A percentile compares a stretch with the other conserved stretches of the same genome.
These are phyloP conservation scores for Liposcelis brunnea DNA, from an alignment of 2,888 invertebrate genomes.

Conservation along the genomic window DNA sequence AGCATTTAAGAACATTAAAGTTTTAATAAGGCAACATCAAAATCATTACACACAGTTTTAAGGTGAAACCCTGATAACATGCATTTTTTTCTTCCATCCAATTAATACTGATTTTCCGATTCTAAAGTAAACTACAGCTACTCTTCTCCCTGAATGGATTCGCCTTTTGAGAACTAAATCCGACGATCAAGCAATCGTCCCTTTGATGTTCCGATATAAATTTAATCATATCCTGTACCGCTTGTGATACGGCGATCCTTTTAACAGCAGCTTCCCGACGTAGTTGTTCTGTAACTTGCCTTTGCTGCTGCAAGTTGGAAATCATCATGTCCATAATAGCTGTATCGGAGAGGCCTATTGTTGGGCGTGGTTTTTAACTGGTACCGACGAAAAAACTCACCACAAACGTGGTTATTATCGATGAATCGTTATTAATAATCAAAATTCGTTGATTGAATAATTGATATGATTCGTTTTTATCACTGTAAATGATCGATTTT, in stretches of 20 bases:
- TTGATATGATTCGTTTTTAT: no score
- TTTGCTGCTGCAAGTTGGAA: slow-evolving; percentile 85
- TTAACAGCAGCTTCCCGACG: slow-evolving; percentile 78
- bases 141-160: slow-evolving; percentile 93
- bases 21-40: slow-evolving; percentile 8
- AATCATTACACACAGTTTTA: no score
- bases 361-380: slow-evolving; percentile 24
- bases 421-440: not conserved
- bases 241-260: slow-evolving; percentile 67
- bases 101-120: no score
- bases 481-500: no score
- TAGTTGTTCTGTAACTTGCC: slow-evolving; percentile 82
- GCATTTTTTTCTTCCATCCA: no score
- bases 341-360: slow-evolving; percentile 76
- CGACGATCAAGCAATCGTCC: slow-evolving; percentile 82
- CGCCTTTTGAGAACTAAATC: slow-evolving; percentile 84
- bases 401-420: not conserved
- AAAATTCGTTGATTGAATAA: not conserved
- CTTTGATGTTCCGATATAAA: slow-evolving; percentile 80
- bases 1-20: not conserved
- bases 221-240: slow-evolving; percentile 83
- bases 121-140: slow-evolving; percentile 64
- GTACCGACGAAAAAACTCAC: not conserved
- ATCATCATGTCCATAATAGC: slow-evolving; percentile 88
- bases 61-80: no score